Conservation (phyloP, 2,113 vertebrate species). For the Bubo blakistoni region DNA sequence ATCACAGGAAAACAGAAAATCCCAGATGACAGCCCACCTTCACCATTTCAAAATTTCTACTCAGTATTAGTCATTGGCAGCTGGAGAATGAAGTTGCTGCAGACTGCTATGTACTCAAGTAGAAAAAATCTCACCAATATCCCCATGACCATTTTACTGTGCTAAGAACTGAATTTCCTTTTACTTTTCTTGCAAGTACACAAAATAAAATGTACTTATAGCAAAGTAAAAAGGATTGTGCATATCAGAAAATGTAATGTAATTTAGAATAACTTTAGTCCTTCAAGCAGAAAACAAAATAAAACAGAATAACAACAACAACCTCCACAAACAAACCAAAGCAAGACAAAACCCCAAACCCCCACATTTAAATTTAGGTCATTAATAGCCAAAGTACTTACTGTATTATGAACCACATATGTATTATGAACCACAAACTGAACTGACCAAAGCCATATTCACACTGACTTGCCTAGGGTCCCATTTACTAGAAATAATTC, state of each 20-base stretch:
- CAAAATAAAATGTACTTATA: not conserved
- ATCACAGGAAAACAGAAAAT: not conserved
- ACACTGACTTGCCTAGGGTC: not conserved
- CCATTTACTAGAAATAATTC: not conserved
- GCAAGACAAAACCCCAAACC: not conserved
- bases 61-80: not conserved
- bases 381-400: not conserved
- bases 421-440: not conserved
- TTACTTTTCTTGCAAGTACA: not conserved
- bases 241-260: not conserved
- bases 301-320: not conserved
- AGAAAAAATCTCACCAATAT: not conserved
- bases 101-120: not conserved
- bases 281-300: not conserved
- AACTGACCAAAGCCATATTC: not conserved
- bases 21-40: not conserved
- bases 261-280: not conserved
- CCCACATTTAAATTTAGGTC: not conserved
- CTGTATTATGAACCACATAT: not conserved
- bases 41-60: not conserved
- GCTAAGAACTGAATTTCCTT: not conserved
- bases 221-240: not conserved
- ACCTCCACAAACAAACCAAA: not conserved
- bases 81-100: not conserved
- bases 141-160: not conserved